Percentiles rank a stretch among this genome's conserved stretches.
Conservation (phyloP, 2,888 invertebrate species). For the Hypselothyrea guttata region DNA sequence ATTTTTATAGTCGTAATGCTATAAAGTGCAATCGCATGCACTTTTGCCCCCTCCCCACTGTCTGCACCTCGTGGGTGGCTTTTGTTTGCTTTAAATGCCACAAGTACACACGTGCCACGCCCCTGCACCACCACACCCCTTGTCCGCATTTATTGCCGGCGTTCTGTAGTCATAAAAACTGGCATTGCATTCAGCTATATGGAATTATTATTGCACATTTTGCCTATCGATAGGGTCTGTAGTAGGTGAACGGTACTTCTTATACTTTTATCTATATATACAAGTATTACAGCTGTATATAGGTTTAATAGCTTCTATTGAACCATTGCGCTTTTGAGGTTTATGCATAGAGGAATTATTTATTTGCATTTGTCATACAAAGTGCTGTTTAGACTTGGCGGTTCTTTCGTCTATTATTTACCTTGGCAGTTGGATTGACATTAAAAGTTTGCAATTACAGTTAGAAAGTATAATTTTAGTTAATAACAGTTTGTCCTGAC, state of each 20-base stretch:
- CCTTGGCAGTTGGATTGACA: too few species aligned
- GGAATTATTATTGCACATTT: background rate
- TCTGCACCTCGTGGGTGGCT: conserved; percentile 44
- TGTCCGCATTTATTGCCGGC: conserved; percentile 33
- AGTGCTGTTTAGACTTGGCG: too few species aligned
- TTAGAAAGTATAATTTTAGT: too few species aligned
- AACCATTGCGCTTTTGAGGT: too few species aligned
- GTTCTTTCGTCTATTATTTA: too few species aligned
- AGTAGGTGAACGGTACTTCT: background rate
- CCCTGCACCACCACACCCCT: background rate
- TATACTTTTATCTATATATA: too few species aligned
- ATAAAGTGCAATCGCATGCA: conserved; percentile 18
- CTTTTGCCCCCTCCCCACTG: background rate
- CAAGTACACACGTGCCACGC: conserved; percentile 41
- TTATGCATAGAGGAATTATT: too few species aligned
- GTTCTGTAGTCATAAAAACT: background rate
- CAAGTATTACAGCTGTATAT: too few species aligned
- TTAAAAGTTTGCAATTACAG: too few species aligned
- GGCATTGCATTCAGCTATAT: background rate
- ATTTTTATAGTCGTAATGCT: conserved; percentile 12
- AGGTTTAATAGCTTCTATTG: too few species aligned
- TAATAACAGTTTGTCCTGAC: too few species aligned
- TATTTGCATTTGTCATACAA: background rate
- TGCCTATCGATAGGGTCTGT: background rate
- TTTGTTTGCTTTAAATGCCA: conserved; percentile 64